phyloP scores from a whole-genome alignment of 1,140 invertebrate genomes.

The Panagrolaimus sp. region DNA sequence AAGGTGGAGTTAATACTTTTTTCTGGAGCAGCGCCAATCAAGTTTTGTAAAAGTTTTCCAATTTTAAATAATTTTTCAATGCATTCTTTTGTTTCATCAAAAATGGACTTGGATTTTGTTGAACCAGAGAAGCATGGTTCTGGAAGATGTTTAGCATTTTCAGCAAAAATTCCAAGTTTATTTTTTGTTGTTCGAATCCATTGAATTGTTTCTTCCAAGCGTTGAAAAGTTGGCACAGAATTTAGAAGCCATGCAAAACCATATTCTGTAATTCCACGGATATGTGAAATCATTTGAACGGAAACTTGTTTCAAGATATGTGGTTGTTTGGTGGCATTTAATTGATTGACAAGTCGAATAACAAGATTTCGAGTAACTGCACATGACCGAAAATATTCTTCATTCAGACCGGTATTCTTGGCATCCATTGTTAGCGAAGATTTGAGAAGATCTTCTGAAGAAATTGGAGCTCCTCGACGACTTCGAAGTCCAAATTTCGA shows the following conservation, averaged over 20 bases:
- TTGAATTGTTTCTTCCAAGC: not conserved
- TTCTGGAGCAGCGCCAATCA: not conserved
- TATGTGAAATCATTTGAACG: slow-evolving; percentile 26
- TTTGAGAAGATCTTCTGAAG: slow-evolving; percentile 31
- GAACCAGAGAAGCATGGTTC: no score
- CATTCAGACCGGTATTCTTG: slow-evolving; percentile 14
- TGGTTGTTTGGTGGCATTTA: slow-evolving; percentile 16
- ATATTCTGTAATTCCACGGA: slow-evolving; percentile 41
- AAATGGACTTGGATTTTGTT: no score
- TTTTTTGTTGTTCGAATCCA: not conserved
- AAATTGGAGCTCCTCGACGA: slow-evolving; percentile 27
- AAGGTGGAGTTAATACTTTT: not conserved
- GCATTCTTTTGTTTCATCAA: no score
- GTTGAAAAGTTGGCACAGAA: slow-evolving; percentile 19
- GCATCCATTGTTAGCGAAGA: slow-evolving; percentile 22
- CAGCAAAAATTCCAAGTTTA: not conserved
- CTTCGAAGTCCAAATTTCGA: slow-evolving; percentile 26
- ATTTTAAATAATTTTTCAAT: not conserved
- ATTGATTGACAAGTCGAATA: slow-evolving; percentile 28
- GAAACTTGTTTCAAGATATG: slow-evolving; percentile 36
- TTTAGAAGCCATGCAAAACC: slow-evolving; percentile 38
- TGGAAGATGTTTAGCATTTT: not conserved
- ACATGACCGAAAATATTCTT: slow-evolving; percentile 28
- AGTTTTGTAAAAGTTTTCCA: not conserved
- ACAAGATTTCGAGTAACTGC: slow-evolving; percentile 39